Conservation (phyloP, 1,140 invertebrate species). For the Agraylea sexmaculata region DNA sequence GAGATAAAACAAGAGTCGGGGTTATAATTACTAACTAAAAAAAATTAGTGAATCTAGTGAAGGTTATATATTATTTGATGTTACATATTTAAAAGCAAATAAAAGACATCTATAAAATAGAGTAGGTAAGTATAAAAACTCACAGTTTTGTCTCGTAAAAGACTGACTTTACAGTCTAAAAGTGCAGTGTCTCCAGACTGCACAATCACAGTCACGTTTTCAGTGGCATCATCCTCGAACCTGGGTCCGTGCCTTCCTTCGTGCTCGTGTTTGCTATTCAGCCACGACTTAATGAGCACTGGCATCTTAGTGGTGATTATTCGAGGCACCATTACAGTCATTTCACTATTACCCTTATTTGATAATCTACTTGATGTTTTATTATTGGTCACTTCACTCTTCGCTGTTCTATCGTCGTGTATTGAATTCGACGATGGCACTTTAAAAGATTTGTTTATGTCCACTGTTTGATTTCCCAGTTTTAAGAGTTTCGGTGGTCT, state of each 20-base stretch:
- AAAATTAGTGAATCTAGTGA: too few species aligned
- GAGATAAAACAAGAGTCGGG: too few species aligned
- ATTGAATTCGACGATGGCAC: constrained; percentile 26
- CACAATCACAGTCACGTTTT: constrained; percentile 59
- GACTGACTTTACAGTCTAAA: constrained; percentile 70
- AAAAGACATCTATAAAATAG: too few species aligned
- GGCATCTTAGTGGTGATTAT: too few species aligned
- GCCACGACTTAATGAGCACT: too few species aligned
- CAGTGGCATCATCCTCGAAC: constrained; percentile 49
- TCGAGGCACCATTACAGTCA: too few species aligned
- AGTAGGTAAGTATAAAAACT: too few species aligned
- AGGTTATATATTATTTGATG: too few species aligned
- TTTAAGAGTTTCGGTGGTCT: constrained; percentile 28
- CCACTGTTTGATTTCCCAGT: constrained; percentile 37
- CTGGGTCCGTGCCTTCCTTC: constrained; percentile 52
- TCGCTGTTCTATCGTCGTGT: constrained; percentile 16
- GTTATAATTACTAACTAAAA: too few species aligned
- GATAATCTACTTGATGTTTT: constrained; percentile 4
- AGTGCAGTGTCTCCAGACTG: constrained; percentile 66
- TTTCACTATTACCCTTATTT: constrained; percentile 6
- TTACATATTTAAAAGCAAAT: too few species aligned
- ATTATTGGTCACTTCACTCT: constrained; percentile 22
- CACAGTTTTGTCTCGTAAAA: constrained; percentile 78
- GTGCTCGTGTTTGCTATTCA: constrained; percentile 41
- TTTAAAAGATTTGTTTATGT: constrained; percentile 37